A percentile compares a stretch with the other conserved stretches of the same genome.
These are phyloP conservation scores for Caloenas nicobarica DNA, from an alignment of 2,113 vertebrate species.

Conservation along the genomic window DNA sequence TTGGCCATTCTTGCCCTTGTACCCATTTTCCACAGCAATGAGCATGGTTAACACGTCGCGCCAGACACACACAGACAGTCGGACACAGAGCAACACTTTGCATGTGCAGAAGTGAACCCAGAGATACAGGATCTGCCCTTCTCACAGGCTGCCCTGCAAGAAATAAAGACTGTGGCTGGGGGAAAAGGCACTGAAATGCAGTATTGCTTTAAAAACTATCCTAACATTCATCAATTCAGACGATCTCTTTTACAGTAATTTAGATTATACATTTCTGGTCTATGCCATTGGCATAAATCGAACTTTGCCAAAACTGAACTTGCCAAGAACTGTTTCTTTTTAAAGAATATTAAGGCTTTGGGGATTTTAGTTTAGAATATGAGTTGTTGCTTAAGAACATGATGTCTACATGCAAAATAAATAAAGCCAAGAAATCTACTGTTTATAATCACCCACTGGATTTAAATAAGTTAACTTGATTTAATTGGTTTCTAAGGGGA, in stretches of 20 bases:
- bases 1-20: too few species aligned
- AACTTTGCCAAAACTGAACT: not conserved
- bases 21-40: too few species aligned
- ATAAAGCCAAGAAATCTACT: not conserved
- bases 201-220: not conserved
- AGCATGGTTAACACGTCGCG: too few species aligned
- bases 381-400: not conserved
- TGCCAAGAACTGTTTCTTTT: not conserved
- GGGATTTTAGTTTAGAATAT: not conserved
- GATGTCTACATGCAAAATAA: not conserved
- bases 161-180: too few species aligned
- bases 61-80: too few species aligned
- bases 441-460: not conserved
- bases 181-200: not conserved
- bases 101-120: too few species aligned
- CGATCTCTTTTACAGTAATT: not conserved
- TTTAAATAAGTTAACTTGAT: constrained; percentile 5
- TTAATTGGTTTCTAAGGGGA: constrained; percentile 44
- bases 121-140: too few species aligned
- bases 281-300: not conserved
- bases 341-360: not conserved
- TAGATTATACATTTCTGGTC: not conserved
- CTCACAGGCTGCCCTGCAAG: too few species aligned
- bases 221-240: not conserved
- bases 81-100: too few species aligned